A percentile compares a stretch with the other conserved stretches of the same genome.
Evolutionary conservation across 2,113 vertebrate genomes (phyloP).

Genomic region (Coracopsis vasa): DNA sequence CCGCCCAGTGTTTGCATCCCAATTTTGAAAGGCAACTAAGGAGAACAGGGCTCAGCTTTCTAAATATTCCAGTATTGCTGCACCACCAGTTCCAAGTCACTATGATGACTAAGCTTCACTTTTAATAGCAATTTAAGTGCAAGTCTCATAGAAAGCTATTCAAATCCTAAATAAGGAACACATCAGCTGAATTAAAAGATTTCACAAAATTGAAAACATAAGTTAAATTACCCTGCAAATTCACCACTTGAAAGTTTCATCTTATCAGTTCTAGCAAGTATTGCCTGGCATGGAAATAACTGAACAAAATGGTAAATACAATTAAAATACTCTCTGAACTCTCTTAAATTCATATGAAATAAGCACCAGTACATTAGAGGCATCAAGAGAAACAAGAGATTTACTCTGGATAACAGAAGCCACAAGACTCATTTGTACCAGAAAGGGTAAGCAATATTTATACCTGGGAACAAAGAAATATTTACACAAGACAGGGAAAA

Average conservation of each 20-base stretch:
- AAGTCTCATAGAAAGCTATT: background rate
- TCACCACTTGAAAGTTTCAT: background rate
- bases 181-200: background rate
- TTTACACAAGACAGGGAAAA: background rate
- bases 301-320: background rate
- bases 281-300: background rate
- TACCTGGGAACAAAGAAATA: background rate
- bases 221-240: background rate
- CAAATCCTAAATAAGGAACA: background rate
- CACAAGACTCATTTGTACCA: background rate
- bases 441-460: background rate
- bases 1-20: background rate
- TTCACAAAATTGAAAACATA: background rate
- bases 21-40: background rate
- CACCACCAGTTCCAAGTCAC: background rate
- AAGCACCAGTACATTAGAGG: background rate
- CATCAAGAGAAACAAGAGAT: background rate
- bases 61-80: background rate
- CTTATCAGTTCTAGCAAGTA: background rate
- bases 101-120: background rate
- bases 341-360: background rate
- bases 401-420: background rate
- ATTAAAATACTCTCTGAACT: background rate
- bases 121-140: background rate
- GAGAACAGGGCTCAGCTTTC: background rate